Evolutionary conservation across 2,888 invertebrate species (phyloP), one percentile per base, ranked within the genome.

Genomic region (Epinotia nisella): DNA sequence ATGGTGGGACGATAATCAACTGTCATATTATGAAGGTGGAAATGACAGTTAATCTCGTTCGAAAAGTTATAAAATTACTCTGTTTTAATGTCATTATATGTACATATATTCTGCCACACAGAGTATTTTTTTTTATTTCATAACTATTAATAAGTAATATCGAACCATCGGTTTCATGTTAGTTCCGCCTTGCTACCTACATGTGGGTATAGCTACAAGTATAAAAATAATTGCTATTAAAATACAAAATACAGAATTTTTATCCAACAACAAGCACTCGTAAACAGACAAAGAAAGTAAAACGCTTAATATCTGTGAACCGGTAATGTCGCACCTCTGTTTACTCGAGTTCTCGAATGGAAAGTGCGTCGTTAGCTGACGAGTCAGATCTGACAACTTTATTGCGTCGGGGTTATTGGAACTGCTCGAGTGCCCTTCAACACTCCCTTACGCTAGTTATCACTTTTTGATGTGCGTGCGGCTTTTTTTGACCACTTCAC

Each of bases 371-470:
- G 92, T 91, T 90, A 91, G 91, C 85, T 85, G 82, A 77, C 73
- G 73, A 69, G 64, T 73, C 69, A 69, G 64, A 69, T 79, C 85
- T 83, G 87, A 88, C 87, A 86, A 88, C 86, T 90, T 90, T 91
- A 91, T 91, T 91, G 88, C 85, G 83, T 81, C 79, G 77, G 84
- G 85, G 84, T 86, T 90, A 89, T 91, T 91, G 89, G 85, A 84
- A 81, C 83, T 78, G 73, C 81, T 83, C 70, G 74, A 92, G 90
- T 75, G 83, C 87, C 80, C 91, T 91, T 84, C 81, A 77, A 87
- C 84, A 85, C 83, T 89, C 88, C 89, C 89, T 90, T 80, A 86
- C 90, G 89, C 90, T 91, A 92, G 92, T 93, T 92, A 92, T 89
- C 89, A 87, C 88, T 87, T 89, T 90, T 86, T 90, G 89, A 89